These are phyloP conservation scores for Sarcophaga peregrina DNA, from an alignment of 1,140 invertebrate species.

Conservation along the genomic window DNA sequence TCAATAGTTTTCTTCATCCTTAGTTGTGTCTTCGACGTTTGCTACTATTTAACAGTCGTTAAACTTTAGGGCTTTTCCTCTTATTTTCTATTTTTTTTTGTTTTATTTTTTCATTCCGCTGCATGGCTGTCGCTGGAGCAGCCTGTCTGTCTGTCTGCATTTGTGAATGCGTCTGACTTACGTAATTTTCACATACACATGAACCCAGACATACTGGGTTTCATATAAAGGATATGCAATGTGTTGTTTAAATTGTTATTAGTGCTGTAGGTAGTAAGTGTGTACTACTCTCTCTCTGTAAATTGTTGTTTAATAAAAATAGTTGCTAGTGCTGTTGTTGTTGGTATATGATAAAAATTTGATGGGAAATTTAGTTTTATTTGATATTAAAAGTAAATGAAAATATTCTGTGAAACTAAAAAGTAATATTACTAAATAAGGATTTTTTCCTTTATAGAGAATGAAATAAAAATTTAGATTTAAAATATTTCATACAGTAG, in stretches of 20 bases:
- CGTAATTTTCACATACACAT: not conserved
- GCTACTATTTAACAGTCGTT: conserved; percentile 14
- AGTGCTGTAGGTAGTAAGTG: no score
- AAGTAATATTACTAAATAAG: no score
- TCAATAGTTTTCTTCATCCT: no score
- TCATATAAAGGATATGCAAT: not conserved
- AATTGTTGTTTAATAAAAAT: conserved; percentile 13
- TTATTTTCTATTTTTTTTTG: not conserved
- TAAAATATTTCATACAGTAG: no score
- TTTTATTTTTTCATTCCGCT: not conserved
- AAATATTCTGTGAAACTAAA: no score
- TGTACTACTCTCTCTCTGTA: not conserved
- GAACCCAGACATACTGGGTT: not conserved
- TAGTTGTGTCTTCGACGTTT: not conserved
- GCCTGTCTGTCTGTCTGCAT: not conserved
- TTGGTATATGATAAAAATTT: no score
- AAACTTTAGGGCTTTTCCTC: not conserved
- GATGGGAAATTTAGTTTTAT: no score
- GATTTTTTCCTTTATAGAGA: no score
- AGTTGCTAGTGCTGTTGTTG: no score
- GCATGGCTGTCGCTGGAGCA: not conserved
- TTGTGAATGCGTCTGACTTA: not conserved
- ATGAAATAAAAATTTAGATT: no score
- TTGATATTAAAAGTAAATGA: no score
- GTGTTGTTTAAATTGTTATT: not conserved